Percentiles rank a stretch among this genome's conserved stretches.
Evolutionary conservation across 64 coral and sea anemone genomes (phyloP).

Genomic region (Acropora tenuis): DNA sequence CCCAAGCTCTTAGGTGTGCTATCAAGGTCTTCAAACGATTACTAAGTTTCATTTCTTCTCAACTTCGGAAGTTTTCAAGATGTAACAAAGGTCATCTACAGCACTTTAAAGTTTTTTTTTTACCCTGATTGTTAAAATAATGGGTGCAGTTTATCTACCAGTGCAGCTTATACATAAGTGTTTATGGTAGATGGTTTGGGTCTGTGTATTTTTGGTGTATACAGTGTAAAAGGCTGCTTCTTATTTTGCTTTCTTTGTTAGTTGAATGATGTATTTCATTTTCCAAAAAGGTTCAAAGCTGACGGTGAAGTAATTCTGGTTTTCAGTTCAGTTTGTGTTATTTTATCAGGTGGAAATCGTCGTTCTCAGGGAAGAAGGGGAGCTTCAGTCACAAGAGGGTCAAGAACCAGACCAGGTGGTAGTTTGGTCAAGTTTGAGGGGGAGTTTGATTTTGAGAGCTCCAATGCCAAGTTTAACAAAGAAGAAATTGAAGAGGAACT

Average conservation of each 20-base stretch:
- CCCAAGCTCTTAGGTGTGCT: no score
- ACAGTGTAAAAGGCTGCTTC: no score
- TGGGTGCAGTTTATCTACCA: no score
- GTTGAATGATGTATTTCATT: neutral
- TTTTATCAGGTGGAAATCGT: slow-evolving; percentile 65
- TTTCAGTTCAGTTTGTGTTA: neutral
- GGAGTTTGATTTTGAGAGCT: slow-evolving; percentile 99
- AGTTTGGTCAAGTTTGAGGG: slow-evolving; percentile 91
- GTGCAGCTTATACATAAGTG: no score
- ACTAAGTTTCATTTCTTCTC: no score
- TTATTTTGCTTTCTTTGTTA: no score
- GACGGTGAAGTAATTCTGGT: neutral
- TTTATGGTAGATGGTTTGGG: no score
- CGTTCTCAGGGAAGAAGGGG: slow-evolving; percentile 72
- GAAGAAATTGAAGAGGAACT: slow-evolving; percentile 97
- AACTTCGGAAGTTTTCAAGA: no score
- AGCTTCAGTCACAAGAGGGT: slow-evolving; percentile 45
- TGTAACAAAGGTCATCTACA: no score
- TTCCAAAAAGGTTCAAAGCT: neutral
- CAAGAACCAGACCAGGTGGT: slow-evolving; percentile 33
- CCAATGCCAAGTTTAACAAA: slow-evolving; percentile 97
- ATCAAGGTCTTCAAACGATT: no score
- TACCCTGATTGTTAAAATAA: no score
- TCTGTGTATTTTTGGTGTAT: neutral
- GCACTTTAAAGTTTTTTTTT: no score